Evolutionary conservation across 1,140 invertebrate genomes (phyloP), one percentile per base, ranked within the genome.

Genomic region (Pseudomyrmex flavicornis): DNA sequence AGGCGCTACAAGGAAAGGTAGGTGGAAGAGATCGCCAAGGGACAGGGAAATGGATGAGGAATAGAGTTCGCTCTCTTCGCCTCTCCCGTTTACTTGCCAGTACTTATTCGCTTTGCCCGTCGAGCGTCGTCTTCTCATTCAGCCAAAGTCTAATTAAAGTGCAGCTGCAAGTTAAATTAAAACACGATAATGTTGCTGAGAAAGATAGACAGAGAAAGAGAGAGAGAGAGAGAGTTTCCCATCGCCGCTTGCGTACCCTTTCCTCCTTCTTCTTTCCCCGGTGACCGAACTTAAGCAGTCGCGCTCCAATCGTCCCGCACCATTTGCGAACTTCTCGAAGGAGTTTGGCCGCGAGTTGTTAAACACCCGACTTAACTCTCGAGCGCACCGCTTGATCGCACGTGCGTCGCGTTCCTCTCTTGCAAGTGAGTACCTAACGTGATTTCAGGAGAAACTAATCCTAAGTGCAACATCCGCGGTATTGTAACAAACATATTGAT

Each of bases 81-180:
- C 65, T 87, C 65, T 87, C 65, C 66, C 69, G 73, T 73, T 86
- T 84, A 82, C 84, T 88, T 84, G 80, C 68, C 80, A 86, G 86
- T 83, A 52, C 79, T 86, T 75, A 84, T 58, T 80, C 75, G 86
- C 84, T 88, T 90, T 89, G 74, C 89, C 63, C 70, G 83, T 75
- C 87, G 88, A 85, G 77, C 88, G 82, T 66, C 84, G 77, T 89
- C 88, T 90, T 75, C 84, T 91, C 84, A 89, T 90, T 90, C 89
- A 85, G 77, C 48, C 91, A 73, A 92, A 91, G 87, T 92, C 91
- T 91, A 91, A 92, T 92, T 92, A 92, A 92, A 91, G 91, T 91
- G 89, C 89, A 92, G 91, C 89, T 88, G 89, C 89, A 92, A 92
- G 91, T 92, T 92, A 92, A 92, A 92, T 92, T 92, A 92, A 92